phyloP scores from a whole-genome alignment of 1,140 invertebrate species.

The Danaus plexippus region DNA sequence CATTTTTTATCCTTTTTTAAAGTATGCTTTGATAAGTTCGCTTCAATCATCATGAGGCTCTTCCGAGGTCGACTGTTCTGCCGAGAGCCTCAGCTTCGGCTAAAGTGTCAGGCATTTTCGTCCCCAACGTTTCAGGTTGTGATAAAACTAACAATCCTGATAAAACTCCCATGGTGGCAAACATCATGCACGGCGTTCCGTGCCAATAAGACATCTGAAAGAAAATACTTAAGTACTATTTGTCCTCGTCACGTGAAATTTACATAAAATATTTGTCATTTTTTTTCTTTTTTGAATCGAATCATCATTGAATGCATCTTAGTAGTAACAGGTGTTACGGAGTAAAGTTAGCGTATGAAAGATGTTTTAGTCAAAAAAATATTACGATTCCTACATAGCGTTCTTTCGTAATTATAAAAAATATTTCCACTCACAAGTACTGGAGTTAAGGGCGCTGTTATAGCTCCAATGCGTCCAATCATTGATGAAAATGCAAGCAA shows the following conservation, averaged over 20 bases:
- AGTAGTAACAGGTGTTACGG: too few relatives aligned
- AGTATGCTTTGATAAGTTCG: too few relatives aligned
- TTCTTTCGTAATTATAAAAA: too few relatives aligned
- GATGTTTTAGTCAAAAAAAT: too few relatives aligned
- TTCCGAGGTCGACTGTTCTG: neutral
- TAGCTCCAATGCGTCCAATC: conserved; percentile 80
- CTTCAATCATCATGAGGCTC: too few relatives aligned
- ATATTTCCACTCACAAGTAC: conserved; percentile 28
- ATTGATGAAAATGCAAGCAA: conserved; percentile 79
- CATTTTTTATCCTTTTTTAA: too few relatives aligned
- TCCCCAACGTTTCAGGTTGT: conserved; percentile 80
- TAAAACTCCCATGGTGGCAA: conserved; percentile 74
- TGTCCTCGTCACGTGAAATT: too few relatives aligned
- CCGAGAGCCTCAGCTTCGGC: conserved; percentile 76
- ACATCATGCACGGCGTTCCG: conserved; percentile 76
- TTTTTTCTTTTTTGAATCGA: too few relatives aligned
- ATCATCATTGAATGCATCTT: too few relatives aligned
- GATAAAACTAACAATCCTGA: conserved; percentile 74
- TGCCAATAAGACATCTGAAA: conserved; percentile 51
- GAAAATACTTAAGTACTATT: conserved; percentile 8
- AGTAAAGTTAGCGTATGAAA: too few relatives aligned
- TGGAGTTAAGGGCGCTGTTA: conserved; percentile 78
- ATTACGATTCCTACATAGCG: too few relatives aligned
- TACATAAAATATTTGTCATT: too few relatives aligned
- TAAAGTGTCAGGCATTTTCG: conserved; percentile 79